Evolutionary conservation across 2,888 invertebrate genomes (phyloP).

Genomic region (Mythimna albipuncta): DNA sequence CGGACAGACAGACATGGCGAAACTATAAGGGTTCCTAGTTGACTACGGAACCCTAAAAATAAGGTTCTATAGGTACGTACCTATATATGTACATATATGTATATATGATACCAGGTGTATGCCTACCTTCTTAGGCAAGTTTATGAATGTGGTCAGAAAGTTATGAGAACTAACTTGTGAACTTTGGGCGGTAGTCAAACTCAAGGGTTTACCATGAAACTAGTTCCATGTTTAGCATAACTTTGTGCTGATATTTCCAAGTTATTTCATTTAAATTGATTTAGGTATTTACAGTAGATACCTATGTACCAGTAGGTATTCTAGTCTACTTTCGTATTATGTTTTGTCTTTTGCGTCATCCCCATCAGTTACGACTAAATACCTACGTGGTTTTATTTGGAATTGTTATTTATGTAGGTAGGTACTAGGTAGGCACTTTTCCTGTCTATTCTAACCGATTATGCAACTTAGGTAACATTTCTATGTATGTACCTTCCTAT

Average conservation of each 20-base stretch:
- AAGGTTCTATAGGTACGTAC: too few species aligned
- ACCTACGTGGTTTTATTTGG: background rate
- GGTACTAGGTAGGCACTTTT: background rate
- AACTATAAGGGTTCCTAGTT: too few species aligned
- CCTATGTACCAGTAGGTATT: background rate
- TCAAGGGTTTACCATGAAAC: slow-evolving; percentile 18
- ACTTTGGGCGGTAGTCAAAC: slow-evolving; percentile 15
- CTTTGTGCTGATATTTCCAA: slow-evolving; percentile 17
- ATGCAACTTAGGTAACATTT: too few species aligned
- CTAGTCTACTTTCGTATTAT: too few species aligned
- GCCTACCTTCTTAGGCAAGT: background rate
- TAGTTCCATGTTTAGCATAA: slow-evolving; percentile 25
- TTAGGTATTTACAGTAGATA: background rate
- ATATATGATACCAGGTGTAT: too few species aligned
- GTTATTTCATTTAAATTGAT: slow-evolving; percentile 13
- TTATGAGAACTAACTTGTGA: background rate
- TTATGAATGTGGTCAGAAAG: slow-evolving; percentile 12
- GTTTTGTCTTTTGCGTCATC: too few species aligned
- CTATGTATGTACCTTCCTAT: too few species aligned
- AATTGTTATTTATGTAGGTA: background rate
- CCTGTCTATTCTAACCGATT: too few species aligned
- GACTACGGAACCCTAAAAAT: too few species aligned
- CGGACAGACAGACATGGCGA: too few species aligned
- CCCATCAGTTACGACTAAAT: background rate
- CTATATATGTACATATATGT: too few species aligned